Evolutionary conservation across 2,797 vertebrate species (phyloP), one percentile per base, ranked within the genome.

Genomic region (Poecilia wingei): DNA sequence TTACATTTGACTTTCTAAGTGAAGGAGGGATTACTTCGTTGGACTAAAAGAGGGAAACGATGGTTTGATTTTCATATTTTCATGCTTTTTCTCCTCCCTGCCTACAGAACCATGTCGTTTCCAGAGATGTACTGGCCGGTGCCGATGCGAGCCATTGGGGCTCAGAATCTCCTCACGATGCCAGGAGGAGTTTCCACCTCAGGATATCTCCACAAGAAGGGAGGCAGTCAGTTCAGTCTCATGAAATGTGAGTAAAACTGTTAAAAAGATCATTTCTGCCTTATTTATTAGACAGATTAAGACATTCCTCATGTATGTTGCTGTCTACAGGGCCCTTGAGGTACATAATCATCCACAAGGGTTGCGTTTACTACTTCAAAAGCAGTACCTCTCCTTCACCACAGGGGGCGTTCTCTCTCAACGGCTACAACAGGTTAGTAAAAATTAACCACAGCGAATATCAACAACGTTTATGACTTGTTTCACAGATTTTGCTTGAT

Each of bases 161-260:
- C 98, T 76, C 98, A 99, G 94, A 99, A 99, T 91, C 96, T 99
- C 77, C 93, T 99, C 83, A 99, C 98, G 16, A 99, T 99, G 98
- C 98, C 98, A 0, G 98, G 98, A 75, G 98, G 98, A 14, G 98
- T 99, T 70, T 92, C 95, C 77, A 95, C 94, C 0, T 91, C 97
- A 0, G 98, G 98, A 0, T 99, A 99, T 89, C 96, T 99, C 71
- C 98, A 99, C 91, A 99, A 99, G 94, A 99, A 99, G 87, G 98
- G 98, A 28, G 98, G 97, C 28, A 99, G 97, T 61, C 98, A 99
- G 90, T 96, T 99, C 91, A 98, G 98, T 89, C 95, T 99, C 68
- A 91, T 97, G 92, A 98, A 97, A 89, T 99, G 98, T 99, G 93
- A 97, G 98, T 96, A 7, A 12, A 61, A 18, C n/a, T 1, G 1